Evolutionary conservation across 2,113 vertebrate species (phyloP).

Genomic region (Pomatostomus ruficeps): DNA sequence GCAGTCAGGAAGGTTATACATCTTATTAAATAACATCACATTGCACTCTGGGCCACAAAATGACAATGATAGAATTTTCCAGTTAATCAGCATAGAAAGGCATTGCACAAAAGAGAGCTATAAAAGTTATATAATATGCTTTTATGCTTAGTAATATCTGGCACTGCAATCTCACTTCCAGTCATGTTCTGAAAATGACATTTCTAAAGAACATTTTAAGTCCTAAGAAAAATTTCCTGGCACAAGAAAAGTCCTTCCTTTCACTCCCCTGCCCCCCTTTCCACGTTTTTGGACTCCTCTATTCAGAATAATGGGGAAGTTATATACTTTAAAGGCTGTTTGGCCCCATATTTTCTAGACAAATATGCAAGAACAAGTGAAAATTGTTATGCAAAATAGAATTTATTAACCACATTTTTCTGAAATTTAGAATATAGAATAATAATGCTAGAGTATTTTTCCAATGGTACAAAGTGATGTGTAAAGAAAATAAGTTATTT

Average conservation of each 20-base stretch:
- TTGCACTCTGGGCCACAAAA: constrained; percentile 33
- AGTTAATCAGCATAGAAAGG: constrained; percentile 43
- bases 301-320: background rate
- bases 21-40: constrained; percentile 47
- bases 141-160: constrained; percentile 33
- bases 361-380: background rate
- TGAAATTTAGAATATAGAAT: background rate
- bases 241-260: background rate
- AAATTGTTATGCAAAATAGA: background rate
- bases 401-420: background rate
- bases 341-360: background rate
- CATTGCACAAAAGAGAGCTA: constrained; percentile 21
- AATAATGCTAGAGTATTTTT: background rate
- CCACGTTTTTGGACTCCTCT: background rate
- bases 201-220: constrained; percentile 31
- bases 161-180: constrained; percentile 34
- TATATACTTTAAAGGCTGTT: background rate
- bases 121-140: constrained; percentile 24
- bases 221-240: background rate
- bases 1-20: constrained; percentile 9
- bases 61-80: constrained; percentile 39
- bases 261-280: accelerated
- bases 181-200: background rate
- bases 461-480: background rate
- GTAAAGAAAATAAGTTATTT: background rate